A percentile compares a stretch with the other conserved stretches of the same genome.
phyloP scores from a whole-genome alignment of 1,140 invertebrate species.

The Apis mellifera region Amel_HAv3.1 CM009942.2:6083501-6084000 shows the following conservation, averaged over 20 bases:
- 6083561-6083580: constrained; percentile 98
- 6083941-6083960: neutral
- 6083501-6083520: constrained; percentile 92
- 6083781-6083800: constrained; percentile 85
- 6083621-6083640: constrained; percentile 97
- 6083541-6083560: constrained; percentile 97
- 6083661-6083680: constrained; percentile 95
- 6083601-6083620: constrained; percentile 98
- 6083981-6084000: neutral
- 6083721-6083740: constrained; percentile 78
- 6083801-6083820: constrained; percentile 97
- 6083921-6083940: neutral
- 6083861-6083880: constrained; percentile 93
- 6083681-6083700: constrained; percentile 97
- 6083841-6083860: constrained; percentile 98
- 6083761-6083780: neutral
- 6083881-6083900: constrained; percentile 99
- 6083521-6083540: constrained; percentile 97
- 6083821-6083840: constrained; percentile 94
- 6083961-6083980: neutral
- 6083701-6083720: constrained; percentile 98
- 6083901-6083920: constrained; percentile 90
- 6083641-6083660: constrained; percentile 96
- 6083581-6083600: constrained; percentile 98
- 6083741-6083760: constrained; percentile 26